Evolutionary conservation across 1,140 invertebrate species (phyloP).

Genomic region (Drosophila dunni): DNA sequence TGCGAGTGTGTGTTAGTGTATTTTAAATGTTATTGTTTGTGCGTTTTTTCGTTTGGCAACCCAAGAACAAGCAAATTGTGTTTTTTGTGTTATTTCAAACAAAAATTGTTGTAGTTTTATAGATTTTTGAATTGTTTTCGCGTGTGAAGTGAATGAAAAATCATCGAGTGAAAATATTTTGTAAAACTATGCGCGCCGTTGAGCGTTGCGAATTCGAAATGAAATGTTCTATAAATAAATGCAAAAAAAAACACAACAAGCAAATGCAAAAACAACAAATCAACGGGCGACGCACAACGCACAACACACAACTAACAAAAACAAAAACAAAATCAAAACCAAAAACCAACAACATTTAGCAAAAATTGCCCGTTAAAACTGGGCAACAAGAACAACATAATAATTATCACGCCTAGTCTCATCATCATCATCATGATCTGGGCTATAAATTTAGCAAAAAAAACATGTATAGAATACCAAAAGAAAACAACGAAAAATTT

Average conservation of each 20-base stretch:
- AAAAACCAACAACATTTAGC: slow-evolving; percentile 14
- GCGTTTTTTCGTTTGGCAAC: slow-evolving; percentile 27
- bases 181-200: slow-evolving; percentile 67
- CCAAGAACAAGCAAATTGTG: slow-evolving; percentile 13
- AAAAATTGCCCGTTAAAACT: slow-evolving; percentile 51
- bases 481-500: background rate
- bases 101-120: slow-evolving; percentile 7
- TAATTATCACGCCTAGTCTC: slow-evolving; percentile 11
- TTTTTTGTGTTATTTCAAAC: slow-evolving; percentile 23
- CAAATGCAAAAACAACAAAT: slow-evolving; percentile 61
- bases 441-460: slow-evolving; percentile 55
- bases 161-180: slow-evolving; percentile 52
- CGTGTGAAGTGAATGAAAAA: slow-evolving; percentile 45
- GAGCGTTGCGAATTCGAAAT: slow-evolving; percentile 75
- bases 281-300: slow-evolving; percentile 54
- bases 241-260: slow-evolving; percentile 44
- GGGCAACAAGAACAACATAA: slow-evolving; percentile 25
- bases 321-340: slow-evolving; percentile 11
- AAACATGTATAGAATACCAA: background rate
- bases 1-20: slow-evolving; percentile 8
- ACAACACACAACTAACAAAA: slow-evolving; percentile 27
- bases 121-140: slow-evolving; percentile 22
- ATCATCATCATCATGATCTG: slow-evolving; percentile 33
- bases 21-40: slow-evolving; percentile 19
- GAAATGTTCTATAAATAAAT: slow-evolving; percentile 77